Evolutionary conservation across 2,797 vertebrate species (phyloP), one percentile per base, ranked within the genome.

Genomic region (Hirundo rustica): DNA sequence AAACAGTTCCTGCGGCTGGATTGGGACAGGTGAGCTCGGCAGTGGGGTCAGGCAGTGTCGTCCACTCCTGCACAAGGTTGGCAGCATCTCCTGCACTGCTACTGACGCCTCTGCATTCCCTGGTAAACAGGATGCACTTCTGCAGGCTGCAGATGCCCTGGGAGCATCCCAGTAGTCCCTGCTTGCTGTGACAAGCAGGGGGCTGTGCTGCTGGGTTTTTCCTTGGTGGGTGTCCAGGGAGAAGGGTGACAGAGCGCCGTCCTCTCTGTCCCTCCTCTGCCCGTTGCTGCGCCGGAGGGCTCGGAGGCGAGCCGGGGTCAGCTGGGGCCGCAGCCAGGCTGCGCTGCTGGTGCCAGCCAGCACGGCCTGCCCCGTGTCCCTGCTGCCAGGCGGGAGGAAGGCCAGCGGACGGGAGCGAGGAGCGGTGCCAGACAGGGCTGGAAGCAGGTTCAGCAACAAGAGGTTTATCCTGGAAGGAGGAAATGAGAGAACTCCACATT

Each of bases 41-140:
- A 7, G 16, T 1, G 2, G 47, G 21, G 23, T 10, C 0, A 0
- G 44, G 26, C 77, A n/a, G 50, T 11, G 18, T 38, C 1, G 0
- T 9, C 61, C 3, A 9, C 47, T 75, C 20, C 51, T 22, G 7
- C 20, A 8, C 32, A 48, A 30, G 42, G 27, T 18, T 55, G 27
- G 27, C 23, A 20, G 60, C 42, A 16, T 16, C 45, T 48, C 40
- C 19, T 19, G 44, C 27, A 26, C 27, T 1, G 1, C 68, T 29
- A 29, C 16, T 2, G 12, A 30, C 50, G 44, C 55, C 30, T 58
- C 29, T 36, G 4, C 3, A 1, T 51, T 64, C 27, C 23, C 25
- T 30, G 17, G 7, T 44, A 3, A 22, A 7, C 0, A 0, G 13
- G 36, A 27, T 16, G 26, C 22, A 3, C 4, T 57, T 50, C 26